A percentile compares a stretch with the other conserved stretches of the same genome.
Conservation (phyloP, 2,797 vertebrate genomes). For the Hydrolagus colliei region DNA sequence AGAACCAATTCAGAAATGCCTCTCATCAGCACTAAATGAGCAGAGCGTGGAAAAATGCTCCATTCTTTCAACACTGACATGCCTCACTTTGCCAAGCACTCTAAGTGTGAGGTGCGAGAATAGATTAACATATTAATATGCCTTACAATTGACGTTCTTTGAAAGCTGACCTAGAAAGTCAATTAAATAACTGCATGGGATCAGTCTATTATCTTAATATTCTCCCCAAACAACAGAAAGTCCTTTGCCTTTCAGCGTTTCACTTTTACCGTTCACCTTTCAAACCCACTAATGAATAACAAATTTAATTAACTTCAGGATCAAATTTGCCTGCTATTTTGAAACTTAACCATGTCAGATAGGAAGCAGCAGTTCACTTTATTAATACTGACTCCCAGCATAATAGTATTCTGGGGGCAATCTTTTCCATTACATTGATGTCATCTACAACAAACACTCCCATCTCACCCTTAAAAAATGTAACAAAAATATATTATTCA, state of each 20-base stretch:
- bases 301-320: not conserved
- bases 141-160: not conserved
- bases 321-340: not conserved
- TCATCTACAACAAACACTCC: not conserved
- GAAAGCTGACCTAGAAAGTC: not conserved
- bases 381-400: not conserved
- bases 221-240: not conserved
- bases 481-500: not conserved
- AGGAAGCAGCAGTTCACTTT: not conserved
- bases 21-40: not conserved
- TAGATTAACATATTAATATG: not conserved
- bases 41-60: not conserved
- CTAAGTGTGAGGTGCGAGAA: too few species aligned
- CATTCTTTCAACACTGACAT: not conserved
- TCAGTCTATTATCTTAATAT: not conserved
- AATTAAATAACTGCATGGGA: not conserved
- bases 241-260: not conserved
- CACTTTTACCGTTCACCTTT: not conserved
- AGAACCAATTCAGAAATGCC: too few species aligned
- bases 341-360: not conserved
- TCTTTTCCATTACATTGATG: not conserved
- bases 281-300: not conserved
- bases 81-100: not conserved
- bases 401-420: not conserved
- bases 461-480: not conserved